Evolutionary conservation across 2,888 invertebrate species (phyloP), one percentile per base, ranked within the genome.

Genomic region (Andrena marginata): DNA sequence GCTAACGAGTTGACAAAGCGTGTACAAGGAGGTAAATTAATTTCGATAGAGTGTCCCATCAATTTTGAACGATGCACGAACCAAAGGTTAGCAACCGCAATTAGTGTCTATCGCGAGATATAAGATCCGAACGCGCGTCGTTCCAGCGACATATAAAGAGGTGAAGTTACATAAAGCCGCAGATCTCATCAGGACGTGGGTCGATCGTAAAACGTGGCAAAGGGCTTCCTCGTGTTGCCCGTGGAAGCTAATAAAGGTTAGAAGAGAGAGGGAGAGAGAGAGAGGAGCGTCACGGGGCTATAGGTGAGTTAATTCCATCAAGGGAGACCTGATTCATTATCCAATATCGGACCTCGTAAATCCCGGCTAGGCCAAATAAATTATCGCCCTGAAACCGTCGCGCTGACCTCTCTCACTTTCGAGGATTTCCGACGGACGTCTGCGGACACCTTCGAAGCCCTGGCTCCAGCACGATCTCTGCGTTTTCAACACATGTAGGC

Each of bases 271-370:
- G 42, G 42, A 42, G 42, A 42, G 78, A 82, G 78, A 78, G 85
- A 74, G 77, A 83, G 64, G 42, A 69, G 67, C 75, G 67, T 76
- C 59, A 72, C 80, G 75, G 4, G 64, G 84, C 85, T 85, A 86
- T 89, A 86, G 88, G 87, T 89, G 84, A 90, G 89, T 92, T 93
- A 93, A 93, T 93, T 93, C 90, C 91, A 93, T 93, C 93, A 93
- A 91, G 91, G 92, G 90, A 89, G 89, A 88, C 92, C 93, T 94
- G 94, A 94, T 94, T 94, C 93, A 94, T 94, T 94, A 92, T 93
- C 93, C 93, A 94, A 94, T 94, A 94, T 94, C 90, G 92, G 89
- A 59, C 89, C 85, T 89, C 92, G 92, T 94, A 93, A 94, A 94
- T 93, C 90, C 90, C 77, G 78, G 85, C 85, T 80, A 86, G 89